Evolutionary conservation across 1,140 invertebrate species (phyloP), one percentile per base, ranked within the genome.

Genomic region (Goniozus legneri): DNA sequence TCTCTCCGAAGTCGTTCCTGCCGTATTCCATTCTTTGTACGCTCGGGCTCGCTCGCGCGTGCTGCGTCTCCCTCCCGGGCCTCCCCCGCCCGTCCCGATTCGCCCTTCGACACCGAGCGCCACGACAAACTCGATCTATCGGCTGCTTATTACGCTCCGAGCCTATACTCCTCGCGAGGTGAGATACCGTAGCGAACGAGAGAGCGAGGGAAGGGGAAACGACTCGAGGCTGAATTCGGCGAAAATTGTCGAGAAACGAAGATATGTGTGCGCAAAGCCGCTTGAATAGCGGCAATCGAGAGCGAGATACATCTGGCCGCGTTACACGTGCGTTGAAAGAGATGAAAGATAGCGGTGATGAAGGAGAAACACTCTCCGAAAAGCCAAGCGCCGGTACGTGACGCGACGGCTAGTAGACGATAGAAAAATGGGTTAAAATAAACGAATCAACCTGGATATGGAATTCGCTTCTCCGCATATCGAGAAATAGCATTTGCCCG

Each of bases 281-380:
- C 13, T 27, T 57, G 55, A 57, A 57, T 57, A 42, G 32, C 10
- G 33, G 55, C 55, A 58, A 58, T 58, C 47, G 44, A 13, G 44
- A 51, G n/a, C n/a, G n/a, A 46, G 41, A 54, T 54, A 50, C 47
- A 33, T 40, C 55, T 49, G 49, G 56, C 56, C 56, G 56, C 56
- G 56, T 48, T 57, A 36, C 38, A 34, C 42, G 24, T 27, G 18
- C 34, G 22, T 32, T 38, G 33, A 45, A 40, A 31, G 41, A 35
- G 48, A 27, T 36, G n/a, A n/a, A n/a, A n/a, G n/a, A n/a, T n/a
- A n/a, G n/a, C n/a, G n/a, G n/a, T n/a, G n/a, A n/a, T n/a, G n/a
- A n/a, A n/a, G n/a, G n/a, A n/a, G n/a, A n/a, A n/a, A n/a, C n/a
- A n/a, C n/a, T n/a, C n/a, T n/a, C n/a, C n/a, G n/a, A n/a, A n/a